A percentile compares a stretch with the other conserved stretches of the same genome.
Conservation (phyloP, 2,797 vertebrate species). For the Darevskia nairensis region DNA sequence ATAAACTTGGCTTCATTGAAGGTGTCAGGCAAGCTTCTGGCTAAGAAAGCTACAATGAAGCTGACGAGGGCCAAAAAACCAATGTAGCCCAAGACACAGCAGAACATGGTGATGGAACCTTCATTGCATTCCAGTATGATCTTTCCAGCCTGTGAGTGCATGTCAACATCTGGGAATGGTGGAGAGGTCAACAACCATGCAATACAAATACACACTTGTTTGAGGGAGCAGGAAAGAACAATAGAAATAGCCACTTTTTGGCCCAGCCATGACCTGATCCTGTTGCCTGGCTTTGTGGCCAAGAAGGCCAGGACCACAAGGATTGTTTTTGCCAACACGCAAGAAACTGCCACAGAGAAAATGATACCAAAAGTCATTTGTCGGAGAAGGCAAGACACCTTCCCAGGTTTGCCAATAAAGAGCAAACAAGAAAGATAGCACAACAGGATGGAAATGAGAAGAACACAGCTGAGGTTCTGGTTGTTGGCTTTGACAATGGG, state of each 20-base stretch:
- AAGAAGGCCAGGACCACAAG: constrained; percentile 3
- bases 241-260: constrained; percentile 8
- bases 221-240: background rate
- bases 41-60: constrained; percentile 13
- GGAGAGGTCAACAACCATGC: background rate
- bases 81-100: background rate
- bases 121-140: background rate
- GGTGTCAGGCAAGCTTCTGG: constrained; percentile 12
- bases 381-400: background rate
- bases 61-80: constrained; percentile 16
- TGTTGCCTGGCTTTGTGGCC: background rate
- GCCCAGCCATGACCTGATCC: background rate
- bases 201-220: background rate
- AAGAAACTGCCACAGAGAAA: constrained; percentile 18
- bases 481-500: constrained; percentile 28
- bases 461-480: background rate
- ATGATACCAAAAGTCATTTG: background rate
- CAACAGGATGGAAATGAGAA: constrained; percentile 6
- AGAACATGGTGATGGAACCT: constrained; percentile 21
- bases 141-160: background rate
- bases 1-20: constrained; percentile 37
- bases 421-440: constrained; percentile 6
- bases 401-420: constrained; percentile 11
- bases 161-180: constrained; percentile 5
- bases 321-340: constrained; percentile 22